Conservation (phyloP, 2,113 vertebrate genomes). For the Connochaetes taurinus region DNA sequence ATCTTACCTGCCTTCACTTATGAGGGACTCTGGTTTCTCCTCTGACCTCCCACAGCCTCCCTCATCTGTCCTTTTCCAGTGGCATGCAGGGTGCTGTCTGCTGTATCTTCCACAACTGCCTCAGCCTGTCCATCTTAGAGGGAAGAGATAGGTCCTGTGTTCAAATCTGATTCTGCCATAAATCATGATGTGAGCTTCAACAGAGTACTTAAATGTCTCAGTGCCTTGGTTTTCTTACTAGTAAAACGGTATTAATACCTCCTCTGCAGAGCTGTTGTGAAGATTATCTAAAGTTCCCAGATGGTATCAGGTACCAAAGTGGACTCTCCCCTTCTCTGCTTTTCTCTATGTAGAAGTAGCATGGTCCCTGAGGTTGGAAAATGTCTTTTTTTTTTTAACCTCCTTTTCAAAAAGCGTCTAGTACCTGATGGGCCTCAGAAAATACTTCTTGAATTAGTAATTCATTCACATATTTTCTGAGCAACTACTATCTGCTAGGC, state of each 20-base stretch:
- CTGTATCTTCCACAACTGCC: not conserved
- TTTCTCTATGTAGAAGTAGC: not conserved
- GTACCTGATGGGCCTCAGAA: not conserved
- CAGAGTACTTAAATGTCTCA: not conserved
- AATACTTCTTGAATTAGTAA: not conserved
- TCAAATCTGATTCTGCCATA: conserved; percentile 9
- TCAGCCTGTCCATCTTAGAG: not conserved
- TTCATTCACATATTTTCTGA: not conserved
- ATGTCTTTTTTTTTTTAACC: not conserved
- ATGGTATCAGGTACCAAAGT: not conserved
- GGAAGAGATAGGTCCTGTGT: not conserved
- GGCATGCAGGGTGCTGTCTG: not conserved
- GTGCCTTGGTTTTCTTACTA: not conserved
- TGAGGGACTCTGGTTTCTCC: not conserved
- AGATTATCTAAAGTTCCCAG: not conserved
- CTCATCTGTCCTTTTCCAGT: not conserved
- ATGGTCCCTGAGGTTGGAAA: not conserved
- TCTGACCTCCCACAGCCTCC: not conserved
- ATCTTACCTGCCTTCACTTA: not conserved
- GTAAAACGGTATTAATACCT: not conserved
- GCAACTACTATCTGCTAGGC: not conserved
- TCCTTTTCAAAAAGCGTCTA: not conserved
- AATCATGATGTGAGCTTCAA: not conserved
- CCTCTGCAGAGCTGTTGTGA: not conserved
- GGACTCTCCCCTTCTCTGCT: not conserved